phyloP scores from a whole-genome alignment of 2,888 invertebrate genomes.

The Eupithecia subumbrata region DNA sequence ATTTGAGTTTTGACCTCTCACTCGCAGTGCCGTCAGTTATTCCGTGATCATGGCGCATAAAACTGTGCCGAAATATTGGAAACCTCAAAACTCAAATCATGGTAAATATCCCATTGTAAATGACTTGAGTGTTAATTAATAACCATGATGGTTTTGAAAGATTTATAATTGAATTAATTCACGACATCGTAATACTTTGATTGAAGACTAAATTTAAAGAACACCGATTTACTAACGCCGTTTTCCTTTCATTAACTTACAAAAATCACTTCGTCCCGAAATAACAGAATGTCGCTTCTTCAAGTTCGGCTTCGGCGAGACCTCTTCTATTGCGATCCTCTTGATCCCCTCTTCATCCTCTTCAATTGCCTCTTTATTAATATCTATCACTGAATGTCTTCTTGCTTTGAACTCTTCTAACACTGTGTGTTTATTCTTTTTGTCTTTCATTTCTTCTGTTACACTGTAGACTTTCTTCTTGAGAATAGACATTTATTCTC shows the following conservation, averaged over 20 bases:
- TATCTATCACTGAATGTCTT: conserved; percentile 2
- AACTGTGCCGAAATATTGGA: no score
- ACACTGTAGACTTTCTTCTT: conserved; percentile 34
- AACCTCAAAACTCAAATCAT: no score
- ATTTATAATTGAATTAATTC: neutral
- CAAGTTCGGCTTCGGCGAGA: conserved; percentile 48
- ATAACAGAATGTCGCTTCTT: conserved; percentile 72
- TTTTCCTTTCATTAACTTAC: conserved; percentile 59
- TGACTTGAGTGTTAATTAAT: no score
- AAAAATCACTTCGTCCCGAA: conserved; percentile 71
- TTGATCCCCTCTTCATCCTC: conserved; percentile 42
- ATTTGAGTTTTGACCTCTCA: no score
- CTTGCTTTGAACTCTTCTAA: conserved; percentile 25
- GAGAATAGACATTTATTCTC: conserved; percentile 30
- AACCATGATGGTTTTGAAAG: no score
- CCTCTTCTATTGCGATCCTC: conserved; percentile 31
- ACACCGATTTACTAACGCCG: neutral
- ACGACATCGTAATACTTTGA: neutral
- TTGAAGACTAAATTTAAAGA: neutral
- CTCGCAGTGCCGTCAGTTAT: no score
- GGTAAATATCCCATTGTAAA: no score
- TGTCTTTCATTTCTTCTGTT: conserved; percentile 36
- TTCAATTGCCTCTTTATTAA: neutral
- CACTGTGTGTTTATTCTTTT: conserved; percentile 23
- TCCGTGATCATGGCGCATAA: no score